Evolutionary conservation across 2,113 vertebrate genomes (phyloP).

Genomic region (Baryphthengus martii): DNA sequence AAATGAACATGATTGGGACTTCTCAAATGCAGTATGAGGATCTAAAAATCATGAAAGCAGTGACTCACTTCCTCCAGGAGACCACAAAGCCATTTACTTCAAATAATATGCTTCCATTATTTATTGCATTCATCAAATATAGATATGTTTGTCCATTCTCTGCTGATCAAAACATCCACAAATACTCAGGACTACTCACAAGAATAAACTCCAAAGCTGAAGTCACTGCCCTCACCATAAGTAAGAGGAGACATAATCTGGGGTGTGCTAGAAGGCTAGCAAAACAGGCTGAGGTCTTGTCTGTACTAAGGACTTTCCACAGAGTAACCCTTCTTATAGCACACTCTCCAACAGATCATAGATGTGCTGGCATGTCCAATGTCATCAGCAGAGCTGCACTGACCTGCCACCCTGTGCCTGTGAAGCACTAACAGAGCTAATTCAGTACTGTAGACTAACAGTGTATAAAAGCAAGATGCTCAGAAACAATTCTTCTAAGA

Average conservation of each 20-base stretch:
- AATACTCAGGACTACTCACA: not conserved
- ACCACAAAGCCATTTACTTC: not conserved
- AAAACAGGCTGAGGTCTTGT: not conserved
- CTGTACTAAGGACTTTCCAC: not conserved
- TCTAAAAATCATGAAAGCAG: not conserved
- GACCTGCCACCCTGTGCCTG: too few species aligned
- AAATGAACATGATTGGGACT: not conserved
- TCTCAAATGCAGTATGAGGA: not conserved
- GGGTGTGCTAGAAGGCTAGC: not conserved
- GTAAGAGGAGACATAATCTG: not conserved
- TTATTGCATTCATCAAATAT: not conserved
- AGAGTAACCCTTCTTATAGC: not conserved
- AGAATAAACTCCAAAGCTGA: not conserved
- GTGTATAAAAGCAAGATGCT: not conserved
- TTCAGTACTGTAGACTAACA: not conserved
- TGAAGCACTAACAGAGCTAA: not conserved
- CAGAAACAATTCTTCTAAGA: not conserved
- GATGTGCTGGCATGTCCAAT: not conserved
- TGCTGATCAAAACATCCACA: not conserved
- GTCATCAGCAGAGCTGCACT: not conserved
- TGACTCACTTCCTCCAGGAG: not conserved
- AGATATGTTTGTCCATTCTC: not conserved
- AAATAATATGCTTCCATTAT: not conserved
- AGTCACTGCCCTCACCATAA: not conserved
- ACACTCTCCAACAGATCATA: accelerated